A percentile compares a stretch with the other conserved stretches of the same genome.
Evolutionary conservation across 2,797 vertebrate genomes (phyloP).

Genomic region (Myoxocephalus aenaeus): DNA sequence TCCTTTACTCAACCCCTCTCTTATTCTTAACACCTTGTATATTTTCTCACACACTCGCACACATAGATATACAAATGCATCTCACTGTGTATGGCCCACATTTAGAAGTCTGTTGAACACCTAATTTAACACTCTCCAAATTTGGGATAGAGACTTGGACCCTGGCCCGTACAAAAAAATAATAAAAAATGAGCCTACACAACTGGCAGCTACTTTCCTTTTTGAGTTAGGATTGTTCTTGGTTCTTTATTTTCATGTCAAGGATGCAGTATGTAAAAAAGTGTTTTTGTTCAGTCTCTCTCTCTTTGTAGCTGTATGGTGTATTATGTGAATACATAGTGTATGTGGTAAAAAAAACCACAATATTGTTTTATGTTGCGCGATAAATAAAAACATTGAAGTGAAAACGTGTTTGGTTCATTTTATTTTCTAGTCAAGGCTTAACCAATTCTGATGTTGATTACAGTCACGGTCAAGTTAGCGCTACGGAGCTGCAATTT

Average conservation of each 20-base stretch:
- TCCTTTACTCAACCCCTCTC: conserved; percentile 62
- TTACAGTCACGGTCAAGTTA: not conserved
- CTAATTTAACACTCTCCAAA: conserved; percentile 66
- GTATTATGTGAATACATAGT: conserved; percentile 92
- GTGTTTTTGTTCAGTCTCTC: conserved; percentile 87
- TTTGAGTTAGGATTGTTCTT: conserved; percentile 86
- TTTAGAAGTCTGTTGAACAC: conserved; percentile 64
- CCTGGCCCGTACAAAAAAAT: conserved; percentile 54
- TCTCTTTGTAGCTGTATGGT: conserved; percentile 91
- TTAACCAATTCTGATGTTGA: not conserved
- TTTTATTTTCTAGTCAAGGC: conserved; percentile 11
- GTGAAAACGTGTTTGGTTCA: conserved; percentile 51
- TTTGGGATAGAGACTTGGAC: conserved; percentile 63
- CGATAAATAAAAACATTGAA: conserved; percentile 86
- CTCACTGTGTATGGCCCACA: conserved; percentile 67
- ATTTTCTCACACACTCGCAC: conserved; percentile 53
- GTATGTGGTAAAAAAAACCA: conserved; percentile 86
- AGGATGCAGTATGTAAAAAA: conserved; percentile 90
- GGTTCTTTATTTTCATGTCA: conserved; percentile 87
- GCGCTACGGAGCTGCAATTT: too few species aligned
- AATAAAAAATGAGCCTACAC: conserved; percentile 67
- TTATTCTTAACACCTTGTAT: conserved; percentile 66
- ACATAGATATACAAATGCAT: conserved; percentile 62
- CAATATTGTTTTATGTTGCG: conserved; percentile 90
- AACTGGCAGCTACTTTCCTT: conserved; percentile 90